Conservation (phyloP, 2,113 vertebrate genomes). For the Aythya baeri region DNA sequence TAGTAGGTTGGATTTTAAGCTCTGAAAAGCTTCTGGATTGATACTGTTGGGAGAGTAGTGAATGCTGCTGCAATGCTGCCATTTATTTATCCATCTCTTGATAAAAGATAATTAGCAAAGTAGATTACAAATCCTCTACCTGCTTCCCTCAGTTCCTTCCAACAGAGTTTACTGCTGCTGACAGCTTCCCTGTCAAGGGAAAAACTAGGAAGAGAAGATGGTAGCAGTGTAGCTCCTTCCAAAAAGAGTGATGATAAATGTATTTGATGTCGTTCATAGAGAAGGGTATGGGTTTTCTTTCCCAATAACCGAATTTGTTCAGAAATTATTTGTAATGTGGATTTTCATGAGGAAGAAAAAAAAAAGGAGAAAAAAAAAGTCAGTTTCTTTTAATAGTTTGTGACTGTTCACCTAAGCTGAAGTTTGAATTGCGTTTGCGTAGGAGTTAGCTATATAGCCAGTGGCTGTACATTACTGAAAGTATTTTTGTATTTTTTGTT, state of each 20-base stretch:
- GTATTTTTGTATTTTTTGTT: background rate
- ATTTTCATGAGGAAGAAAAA: background rate
- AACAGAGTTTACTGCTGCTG: background rate
- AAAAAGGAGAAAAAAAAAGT: background rate
- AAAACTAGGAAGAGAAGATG: background rate
- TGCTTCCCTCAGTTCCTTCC: background rate
- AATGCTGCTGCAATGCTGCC: background rate
- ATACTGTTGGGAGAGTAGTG: background rate
- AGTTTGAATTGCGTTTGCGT: background rate
- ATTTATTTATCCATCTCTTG: background rate
- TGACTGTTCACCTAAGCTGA: background rate
- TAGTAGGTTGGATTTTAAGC: background rate
- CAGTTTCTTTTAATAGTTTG: background rate
- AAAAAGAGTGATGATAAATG: background rate
- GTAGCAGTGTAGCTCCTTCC: background rate
- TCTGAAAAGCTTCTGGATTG: background rate
- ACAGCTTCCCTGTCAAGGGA: background rate
- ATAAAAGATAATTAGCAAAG: background rate
- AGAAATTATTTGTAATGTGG: conserved; percentile 33
- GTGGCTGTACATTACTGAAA: background rate
- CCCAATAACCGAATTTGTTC: background rate
- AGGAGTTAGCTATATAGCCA: background rate
- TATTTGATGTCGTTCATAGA: background rate
- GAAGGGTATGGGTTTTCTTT: background rate
- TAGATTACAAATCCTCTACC: background rate